Conservation (phyloP, 2,113 vertebrate species). For the Globicephala melas region DNA sequence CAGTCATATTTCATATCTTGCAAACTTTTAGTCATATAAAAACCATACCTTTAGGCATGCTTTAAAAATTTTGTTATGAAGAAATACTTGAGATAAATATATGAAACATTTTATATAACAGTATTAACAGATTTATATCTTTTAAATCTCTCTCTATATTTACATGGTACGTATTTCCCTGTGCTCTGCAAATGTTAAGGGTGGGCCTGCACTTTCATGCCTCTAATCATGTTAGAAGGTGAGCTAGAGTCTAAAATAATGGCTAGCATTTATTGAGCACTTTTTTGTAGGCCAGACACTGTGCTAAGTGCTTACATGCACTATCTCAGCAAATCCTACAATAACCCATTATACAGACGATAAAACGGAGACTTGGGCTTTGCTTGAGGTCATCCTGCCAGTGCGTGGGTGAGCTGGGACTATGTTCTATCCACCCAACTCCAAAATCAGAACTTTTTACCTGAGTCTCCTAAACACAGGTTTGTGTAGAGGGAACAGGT, state of each 20-base stretch:
- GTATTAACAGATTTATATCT: background rate
- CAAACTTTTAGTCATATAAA: background rate
- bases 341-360: background rate
- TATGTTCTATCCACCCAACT: background rate
- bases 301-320: background rate
- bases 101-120: background rate
- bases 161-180: background rate
- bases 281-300: background rate
- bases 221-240: background rate
- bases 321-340: conserved; percentile 6
- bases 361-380: background rate
- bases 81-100: background rate
- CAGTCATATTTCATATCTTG: background rate
- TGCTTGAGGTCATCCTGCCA: background rate
- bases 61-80: background rate
- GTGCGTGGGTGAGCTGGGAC: background rate
- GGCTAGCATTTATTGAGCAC: background rate
- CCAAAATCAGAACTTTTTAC: background rate
- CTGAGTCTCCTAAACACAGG: background rate
- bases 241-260: background rate
- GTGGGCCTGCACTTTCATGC: background rate
- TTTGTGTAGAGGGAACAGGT: background rate
- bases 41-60: background rate
- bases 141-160: background rate
- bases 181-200: background rate